Evolutionary conservation across 2,888 invertebrate species (phyloP).

Genomic region (Lamellibrachia columna): DNA sequence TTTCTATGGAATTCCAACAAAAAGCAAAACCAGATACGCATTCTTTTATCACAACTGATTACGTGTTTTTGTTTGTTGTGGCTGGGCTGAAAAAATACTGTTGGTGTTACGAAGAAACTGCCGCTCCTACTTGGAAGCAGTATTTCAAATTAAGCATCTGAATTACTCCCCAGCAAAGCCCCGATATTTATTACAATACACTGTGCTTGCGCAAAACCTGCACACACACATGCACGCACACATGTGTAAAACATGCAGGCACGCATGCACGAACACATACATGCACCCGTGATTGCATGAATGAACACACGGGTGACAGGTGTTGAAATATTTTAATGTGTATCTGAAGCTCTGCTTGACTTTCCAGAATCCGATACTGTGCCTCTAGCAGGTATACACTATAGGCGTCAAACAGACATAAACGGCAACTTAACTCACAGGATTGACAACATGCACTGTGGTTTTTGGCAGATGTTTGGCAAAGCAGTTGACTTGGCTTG

Average conservation of each 20-base stretch:
- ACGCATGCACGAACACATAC: background rate
- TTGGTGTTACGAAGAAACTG: background rate
- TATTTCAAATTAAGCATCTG: background rate
- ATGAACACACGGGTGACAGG: background rate
- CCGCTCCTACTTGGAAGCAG: background rate
- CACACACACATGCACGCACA: background rate
- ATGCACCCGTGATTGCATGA: background rate
- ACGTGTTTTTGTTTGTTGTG: background rate
- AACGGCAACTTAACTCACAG: background rate
- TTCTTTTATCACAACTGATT: background rate
- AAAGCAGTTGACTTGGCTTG: background rate
- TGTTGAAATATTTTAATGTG: background rate
- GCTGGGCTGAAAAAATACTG: background rate
- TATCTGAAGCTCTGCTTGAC: background rate
- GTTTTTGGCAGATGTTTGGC: slow-evolving; percentile 5
- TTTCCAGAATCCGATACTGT: background rate
- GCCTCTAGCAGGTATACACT: background rate
- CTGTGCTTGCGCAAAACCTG: too few species aligned
- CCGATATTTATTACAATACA: too few species aligned
- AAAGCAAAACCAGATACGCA: background rate
- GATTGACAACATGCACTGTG: background rate
- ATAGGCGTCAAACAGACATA: background rate
- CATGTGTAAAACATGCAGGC: background rate
- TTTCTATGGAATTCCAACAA: background rate
- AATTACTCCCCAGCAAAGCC: background rate